Conservation (phyloP, 2,113 vertebrate genomes). For the Pachypanchax playfairii region DNA sequence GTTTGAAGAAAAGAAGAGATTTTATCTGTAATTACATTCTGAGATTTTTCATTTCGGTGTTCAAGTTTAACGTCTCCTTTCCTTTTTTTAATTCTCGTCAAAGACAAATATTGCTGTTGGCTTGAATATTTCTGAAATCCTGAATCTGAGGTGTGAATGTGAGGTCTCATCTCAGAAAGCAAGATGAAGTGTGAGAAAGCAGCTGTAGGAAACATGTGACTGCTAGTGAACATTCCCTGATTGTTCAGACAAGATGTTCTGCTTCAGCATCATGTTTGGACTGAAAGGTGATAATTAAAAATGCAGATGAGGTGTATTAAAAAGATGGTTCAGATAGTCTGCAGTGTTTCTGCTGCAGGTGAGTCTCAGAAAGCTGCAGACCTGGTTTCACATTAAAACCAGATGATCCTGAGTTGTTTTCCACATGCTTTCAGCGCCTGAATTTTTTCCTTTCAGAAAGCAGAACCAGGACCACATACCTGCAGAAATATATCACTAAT, state of each 20-base stretch:
- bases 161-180: constrained; percentile 31
- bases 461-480: constrained; percentile 72
- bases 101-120: constrained; percentile 27
- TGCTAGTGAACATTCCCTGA: constrained; percentile 10
- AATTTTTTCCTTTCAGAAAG: constrained; percentile 44
- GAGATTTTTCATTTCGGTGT: no score
- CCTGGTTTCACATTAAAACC: constrained; percentile 52
- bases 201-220: constrained; percentile 13
- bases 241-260: constrained; percentile 27
- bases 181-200: background rate
- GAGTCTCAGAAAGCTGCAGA: background rate
- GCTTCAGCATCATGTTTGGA: constrained; percentile 19
- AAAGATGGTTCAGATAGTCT: background rate
- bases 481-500: constrained; percentile 15
- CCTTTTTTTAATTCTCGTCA: background rate
- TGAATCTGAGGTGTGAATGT: constrained; percentile 38
- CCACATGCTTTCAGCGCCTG: constrained; percentile 38
- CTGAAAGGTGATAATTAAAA: constrained; percentile 66
- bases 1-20: background rate
- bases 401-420: constrained; percentile 72
- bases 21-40: background rate
- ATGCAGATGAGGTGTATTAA: constrained; percentile 50
- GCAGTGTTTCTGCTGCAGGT: background rate
- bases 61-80: background rate
- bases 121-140: constrained; percentile 28